A percentile compares a stretch with the other conserved stretches of the same genome.
Conservation (phyloP, 2,888 invertebrate genomes). For the Cosmia trapezina region DNA sequence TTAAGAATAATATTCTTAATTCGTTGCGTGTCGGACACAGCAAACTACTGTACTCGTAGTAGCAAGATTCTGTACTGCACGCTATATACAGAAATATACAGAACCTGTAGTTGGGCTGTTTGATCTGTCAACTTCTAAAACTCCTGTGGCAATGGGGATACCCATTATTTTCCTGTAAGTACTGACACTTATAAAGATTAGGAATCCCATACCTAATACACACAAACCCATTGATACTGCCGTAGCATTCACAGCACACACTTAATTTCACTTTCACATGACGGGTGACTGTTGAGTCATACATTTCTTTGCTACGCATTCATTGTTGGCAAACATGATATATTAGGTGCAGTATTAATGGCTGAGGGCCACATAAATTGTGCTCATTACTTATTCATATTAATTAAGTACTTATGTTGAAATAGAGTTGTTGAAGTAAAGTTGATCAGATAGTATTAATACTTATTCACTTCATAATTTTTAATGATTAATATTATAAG, state of each 20-base stretch:
- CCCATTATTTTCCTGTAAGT: neutral
- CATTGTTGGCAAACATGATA: conserved; percentile 44
- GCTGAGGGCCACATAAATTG: conserved; percentile 2
- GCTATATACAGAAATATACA: neutral
- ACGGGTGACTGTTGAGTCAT: conserved; percentile 30
- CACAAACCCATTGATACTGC: neutral
- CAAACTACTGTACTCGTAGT: too few relatives aligned
- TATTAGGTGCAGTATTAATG: conserved; percentile 31
- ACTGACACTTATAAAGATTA: neutral
- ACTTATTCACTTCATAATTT: neutral
- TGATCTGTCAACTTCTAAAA: neutral
- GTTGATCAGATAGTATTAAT: neutral
- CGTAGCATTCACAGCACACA: conserved; percentile 39
- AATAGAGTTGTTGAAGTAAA: neutral
- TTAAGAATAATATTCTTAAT: too few relatives aligned
- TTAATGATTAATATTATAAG: too few relatives aligned
- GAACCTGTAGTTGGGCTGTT: neutral
- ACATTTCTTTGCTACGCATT: conserved; percentile 20
- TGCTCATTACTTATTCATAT: neutral
- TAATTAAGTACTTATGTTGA: conserved; percentile 8
- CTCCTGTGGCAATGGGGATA: neutral
- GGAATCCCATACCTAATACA: neutral
- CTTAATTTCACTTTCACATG: conserved; percentile 58
- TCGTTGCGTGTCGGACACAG: too few relatives aligned
- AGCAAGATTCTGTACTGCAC: too few relatives aligned